Conservation (phyloP, 2,888 invertebrate genomes). For the Clusia tigrina region DNA sequence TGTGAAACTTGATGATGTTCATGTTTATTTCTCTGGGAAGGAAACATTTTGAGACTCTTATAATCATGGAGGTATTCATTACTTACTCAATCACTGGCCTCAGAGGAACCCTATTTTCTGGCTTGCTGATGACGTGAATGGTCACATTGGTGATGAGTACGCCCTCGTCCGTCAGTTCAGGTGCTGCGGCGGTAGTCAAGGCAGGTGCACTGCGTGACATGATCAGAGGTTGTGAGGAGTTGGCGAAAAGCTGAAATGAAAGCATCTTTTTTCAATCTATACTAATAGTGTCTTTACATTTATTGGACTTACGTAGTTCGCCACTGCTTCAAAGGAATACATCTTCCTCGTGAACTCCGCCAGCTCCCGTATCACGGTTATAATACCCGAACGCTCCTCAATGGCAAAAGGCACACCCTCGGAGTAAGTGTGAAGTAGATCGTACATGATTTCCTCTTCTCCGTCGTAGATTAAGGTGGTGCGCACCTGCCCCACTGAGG, state of each 20-base stretch:
- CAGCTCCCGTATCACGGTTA: conserved; percentile 82
- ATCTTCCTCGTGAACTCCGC: conserved; percentile 72
- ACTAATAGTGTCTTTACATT: too few species aligned
- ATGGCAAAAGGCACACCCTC: conserved; percentile 94
- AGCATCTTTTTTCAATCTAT: not conserved
- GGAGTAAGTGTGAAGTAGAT: conserved; percentile 83
- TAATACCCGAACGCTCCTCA: conserved; percentile 86
- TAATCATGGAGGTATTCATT: not conserved
- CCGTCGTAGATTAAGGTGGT: conserved; percentile 76
- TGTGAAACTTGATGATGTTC: conserved; percentile 77
- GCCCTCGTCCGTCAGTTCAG: conserved; percentile 66
- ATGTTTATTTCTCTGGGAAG: conserved; percentile 71
- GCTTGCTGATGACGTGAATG: conserved; percentile 81
- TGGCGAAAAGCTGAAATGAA: conserved; percentile 53
- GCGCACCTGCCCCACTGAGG: conserved; percentile 85
- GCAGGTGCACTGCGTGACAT: conserved; percentile 51
- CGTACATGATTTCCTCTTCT: conserved; percentile 73
- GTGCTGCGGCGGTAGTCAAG: conserved; percentile 49
- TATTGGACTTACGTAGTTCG: conserved; percentile 65
- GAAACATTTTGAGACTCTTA: not conserved
- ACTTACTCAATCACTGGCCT: conserved; percentile 61
- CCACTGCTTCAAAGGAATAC: conserved; percentile 86
- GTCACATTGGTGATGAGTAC: conserved; percentile 84
- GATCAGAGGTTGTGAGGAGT: conserved; percentile 49
- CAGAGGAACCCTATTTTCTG: conserved; percentile 70